Base-by-base conservation (phyloP, 2,113 vertebrate genomes). In the Rhineura floridana region DNA sequence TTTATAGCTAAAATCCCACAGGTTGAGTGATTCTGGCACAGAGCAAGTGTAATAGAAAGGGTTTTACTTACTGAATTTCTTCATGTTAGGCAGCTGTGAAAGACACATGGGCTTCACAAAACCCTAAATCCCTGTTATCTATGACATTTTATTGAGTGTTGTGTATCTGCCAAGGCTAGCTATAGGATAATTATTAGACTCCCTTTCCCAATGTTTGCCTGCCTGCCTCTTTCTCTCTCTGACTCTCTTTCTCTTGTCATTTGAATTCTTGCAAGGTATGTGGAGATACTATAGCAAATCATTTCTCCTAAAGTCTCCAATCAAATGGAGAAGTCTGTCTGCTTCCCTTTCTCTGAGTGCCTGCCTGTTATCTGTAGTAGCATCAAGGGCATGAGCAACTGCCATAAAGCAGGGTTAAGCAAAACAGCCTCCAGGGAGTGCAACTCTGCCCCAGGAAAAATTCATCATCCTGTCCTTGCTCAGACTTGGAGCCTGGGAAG, bases 391-490 rank as follows among this genome's bases (percentile, higher is more conserved):
- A 70, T 69, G 88, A 19, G 0, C 23, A 1, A 21, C 2, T 6
- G 30, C 76, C 15, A 73, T 25, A 42, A 63, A 30, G 2, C 12
- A 75, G 39, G 30, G 63, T 84, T n/a, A 28, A 89, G 86, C 4
- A 5, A 70, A 88, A 50, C 82, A 1, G 23, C 81, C 85, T 72
- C 36, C 2, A 19, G 83, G 82, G 73, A 63, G n/a, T 52, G 79
- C 2, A 28, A 11, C 83, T 82, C 83, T 42, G 4, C 88, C 9
- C 88, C 4, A 69, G 52, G 63, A 76, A 42, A 89, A 87, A 92
- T 89, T 6, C 76, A 93, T 90, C 91, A 76, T 77, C 42, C 72
- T 81, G 83, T 77, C 88, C 84, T 83, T 79, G 62, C 21, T 59
- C 30, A n/a, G 65, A 83, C 84, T 89, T 88, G 62, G 28, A 30